Evolutionary conservation across 1,140 invertebrate species (phyloP), one percentile per base, ranked within the genome.

Genomic region (Anagrus nilaparvatae): DNA sequence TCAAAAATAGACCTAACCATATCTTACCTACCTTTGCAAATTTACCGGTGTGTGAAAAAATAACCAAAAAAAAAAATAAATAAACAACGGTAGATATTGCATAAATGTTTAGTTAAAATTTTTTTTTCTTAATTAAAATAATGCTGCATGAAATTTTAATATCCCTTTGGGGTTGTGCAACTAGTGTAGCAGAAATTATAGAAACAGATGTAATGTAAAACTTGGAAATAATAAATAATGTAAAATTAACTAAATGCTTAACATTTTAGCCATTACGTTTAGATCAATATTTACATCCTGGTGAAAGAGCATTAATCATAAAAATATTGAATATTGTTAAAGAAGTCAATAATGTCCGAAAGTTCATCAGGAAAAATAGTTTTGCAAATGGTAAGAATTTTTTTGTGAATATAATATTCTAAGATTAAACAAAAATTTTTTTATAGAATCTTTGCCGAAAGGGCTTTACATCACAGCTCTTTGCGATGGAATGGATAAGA

Each of bases 381-480:
- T 54, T 52, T 9, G 20, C 44, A 10, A 39, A 46, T 33, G 49
- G 49, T 47, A 18, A 36, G 29, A 29, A 30, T 35, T n/a, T 36
- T 44, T 13, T 20, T n/a, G 21, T 3, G 37, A 31, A 44, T 17
- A 38, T 18, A 34, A n/a, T 28, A 40, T 20, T 10, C 27, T 31
- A 19, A 7, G 17, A 38, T 39, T 28, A 21, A 30, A 39, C n/a
- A 18, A 14, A 14, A 30, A 7, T 12, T 18, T 34, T 27, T 44
- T 20, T 43, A 4, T 13, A 59, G 52, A 51, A 30, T 34, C 47
- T 29, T 38, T 46, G 2, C 45, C 23, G 10, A 44, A 58, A 39
- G 76, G 77, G 3, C 50, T 73, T 14, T 81, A 81, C 53, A 53
- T 79, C 16, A 68, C 68, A 49, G 72, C 74, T 27, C 71, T 80